A percentile compares a stretch with the other conserved stretches of the same genome.
Conservation (phyloP, 2,113 vertebrate species). For the Paradisaea rubra region DNA sequence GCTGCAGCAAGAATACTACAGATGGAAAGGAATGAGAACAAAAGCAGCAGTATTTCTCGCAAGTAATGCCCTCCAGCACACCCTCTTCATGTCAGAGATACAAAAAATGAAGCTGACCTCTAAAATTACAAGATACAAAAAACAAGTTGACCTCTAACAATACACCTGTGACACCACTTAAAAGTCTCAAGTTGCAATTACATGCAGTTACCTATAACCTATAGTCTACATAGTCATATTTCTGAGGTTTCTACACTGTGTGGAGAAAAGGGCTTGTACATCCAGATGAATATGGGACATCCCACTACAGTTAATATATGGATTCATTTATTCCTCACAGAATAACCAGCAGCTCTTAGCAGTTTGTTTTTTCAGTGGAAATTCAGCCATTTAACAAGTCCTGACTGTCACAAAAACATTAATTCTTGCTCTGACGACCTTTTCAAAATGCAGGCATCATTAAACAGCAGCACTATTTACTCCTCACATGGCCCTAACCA, state of each 20-base stretch:
- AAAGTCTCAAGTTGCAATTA: background rate
- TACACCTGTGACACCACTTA: fast-evolving
- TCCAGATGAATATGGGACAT: background rate
- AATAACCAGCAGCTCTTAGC: background rate
- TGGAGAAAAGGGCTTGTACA: fast-evolving
- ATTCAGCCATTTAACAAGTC: background rate
- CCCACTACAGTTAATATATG: fast-evolving
- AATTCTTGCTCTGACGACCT: background rate
- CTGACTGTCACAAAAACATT: fast-evolving
- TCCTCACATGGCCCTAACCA: background rate
- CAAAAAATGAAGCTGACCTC: background rate
- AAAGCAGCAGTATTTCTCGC: background rate
- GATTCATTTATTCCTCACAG: background rate
- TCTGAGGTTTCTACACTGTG: background rate
- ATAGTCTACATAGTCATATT: background rate
- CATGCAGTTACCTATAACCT: fast-evolving
- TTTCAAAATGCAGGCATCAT: background rate
- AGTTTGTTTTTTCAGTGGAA: background rate
- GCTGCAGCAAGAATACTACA: background rate
- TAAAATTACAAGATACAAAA: fast-evolving
- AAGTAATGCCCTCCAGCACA: background rate
- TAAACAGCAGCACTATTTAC: background rate
- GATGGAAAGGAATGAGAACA: background rate
- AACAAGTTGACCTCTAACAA: background rate
- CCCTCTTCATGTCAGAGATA: fast-evolving